A percentile compares a stretch with the other conserved stretches of the same genome.
These are phyloP conservation scores for Micoletzkya japonica DNA, from an alignment of 2,888 invertebrate genomes.

Conservation along the genomic window DNA sequence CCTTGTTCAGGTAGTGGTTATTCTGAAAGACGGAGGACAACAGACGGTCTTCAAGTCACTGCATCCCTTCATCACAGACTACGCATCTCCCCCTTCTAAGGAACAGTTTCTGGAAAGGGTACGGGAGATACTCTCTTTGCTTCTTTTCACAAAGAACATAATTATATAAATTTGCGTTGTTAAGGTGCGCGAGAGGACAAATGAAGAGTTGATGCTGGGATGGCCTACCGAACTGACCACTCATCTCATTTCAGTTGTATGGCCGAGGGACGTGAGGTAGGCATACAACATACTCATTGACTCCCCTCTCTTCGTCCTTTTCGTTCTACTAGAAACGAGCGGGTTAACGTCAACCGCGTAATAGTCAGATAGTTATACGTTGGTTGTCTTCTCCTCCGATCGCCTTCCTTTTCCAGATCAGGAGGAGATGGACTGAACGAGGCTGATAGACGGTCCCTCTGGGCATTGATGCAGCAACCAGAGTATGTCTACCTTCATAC, in stretches of 20 bases:
- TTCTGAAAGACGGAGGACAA: constrained; percentile 55
- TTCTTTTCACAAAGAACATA: constrained; percentile 1
- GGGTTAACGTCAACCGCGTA: background rate
- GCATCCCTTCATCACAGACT: constrained; percentile 45
- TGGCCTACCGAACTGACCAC: constrained; percentile 56
- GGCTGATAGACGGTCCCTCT: constrained; percentile 56
- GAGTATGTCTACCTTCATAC: constrained; percentile 36
- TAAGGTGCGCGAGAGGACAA: constrained; percentile 54
- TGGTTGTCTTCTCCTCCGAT: background rate
- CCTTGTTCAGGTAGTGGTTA: constrained; percentile 38
- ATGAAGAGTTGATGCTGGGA: constrained; percentile 53
- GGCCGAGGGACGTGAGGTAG: constrained; percentile 49
- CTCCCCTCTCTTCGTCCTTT: background rate
- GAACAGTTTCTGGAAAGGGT: constrained; percentile 53
- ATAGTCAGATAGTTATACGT: background rate
- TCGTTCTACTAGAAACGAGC: constrained; percentile 20
- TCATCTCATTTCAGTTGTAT: constrained; percentile 58
- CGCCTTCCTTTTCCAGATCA: constrained; percentile 32
- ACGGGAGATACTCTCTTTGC: background rate
- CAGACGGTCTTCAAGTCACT: constrained; percentile 57
- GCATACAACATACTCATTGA: background rate
- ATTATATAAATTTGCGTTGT: background rate
- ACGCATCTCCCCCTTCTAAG: constrained; percentile 44
- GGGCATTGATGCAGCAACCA: constrained; percentile 61
- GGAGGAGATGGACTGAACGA: constrained; percentile 42